Evolutionary conservation across 2,113 vertebrate species (phyloP), one percentile per base, ranked within the genome.

Genomic region (Anseranas semipalmata): DNA sequence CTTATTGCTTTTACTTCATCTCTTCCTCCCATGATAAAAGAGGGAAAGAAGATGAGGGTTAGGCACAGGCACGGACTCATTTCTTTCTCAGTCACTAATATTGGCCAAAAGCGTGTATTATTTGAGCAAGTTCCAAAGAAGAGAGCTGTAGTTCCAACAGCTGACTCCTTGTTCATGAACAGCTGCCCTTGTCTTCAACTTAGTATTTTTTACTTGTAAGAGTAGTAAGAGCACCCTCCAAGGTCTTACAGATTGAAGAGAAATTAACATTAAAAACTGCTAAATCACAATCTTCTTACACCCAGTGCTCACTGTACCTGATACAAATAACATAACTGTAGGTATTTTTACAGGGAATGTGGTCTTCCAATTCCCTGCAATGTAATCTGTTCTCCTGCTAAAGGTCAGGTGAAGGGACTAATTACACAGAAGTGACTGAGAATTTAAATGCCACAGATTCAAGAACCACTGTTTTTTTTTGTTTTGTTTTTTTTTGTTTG

Each of bases 1-100:
- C 91, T 55, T 96, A 90, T 92, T 95, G 95, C 95, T 98, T 95
- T 96, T 87, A 87, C 87, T 93, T 83, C 77, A 94, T 95, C 55
- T 95, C 84, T 79, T 93, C 43, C n/a, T 60, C 82, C 85, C 18
- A 21, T 28, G 52, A 21, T n/a, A 66, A 48, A 85, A 73, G 79
- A 93, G 37, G 66, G 24, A 94, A 96, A 87, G 76, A 84, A 21
- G 87, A 76, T 33, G 79, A 96, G 7, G 59, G 33, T 90, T 24
- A 92, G 90, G 92, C 85, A 95, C 37, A 63, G 65, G 87, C 58
- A 85, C 45, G 74, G 78, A 94, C 52, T 80, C 33, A 17, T 79
- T 85, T 84, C 53, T 81, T 84, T 83, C 88, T 78, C 75, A 70
- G 55, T 77, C 41, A 76, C 28, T 53, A 89, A 48, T 35, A 46